These are phyloP conservation scores for Desmodus rotundus DNA, from an alignment of 2,113 vertebrate species.

Conservation along the genomic window DNA sequence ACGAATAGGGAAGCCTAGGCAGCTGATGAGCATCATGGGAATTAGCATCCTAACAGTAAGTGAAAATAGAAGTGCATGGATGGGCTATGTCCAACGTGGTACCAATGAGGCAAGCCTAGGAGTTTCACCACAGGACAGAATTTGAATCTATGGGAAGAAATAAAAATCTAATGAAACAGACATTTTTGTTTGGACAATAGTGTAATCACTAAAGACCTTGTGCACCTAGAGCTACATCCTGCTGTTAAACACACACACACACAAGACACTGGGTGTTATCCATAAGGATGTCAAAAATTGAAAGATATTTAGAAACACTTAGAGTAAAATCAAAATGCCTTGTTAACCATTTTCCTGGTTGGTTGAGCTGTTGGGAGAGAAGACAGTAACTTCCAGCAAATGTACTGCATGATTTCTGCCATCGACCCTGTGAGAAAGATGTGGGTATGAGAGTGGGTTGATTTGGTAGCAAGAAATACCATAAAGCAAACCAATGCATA, in stretches of 20 bases:
- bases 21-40: neutral
- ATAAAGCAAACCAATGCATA: neutral
- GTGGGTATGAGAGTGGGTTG: neutral
- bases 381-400: neutral
- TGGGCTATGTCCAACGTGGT: neutral
- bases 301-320: neutral
- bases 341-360: neutral
- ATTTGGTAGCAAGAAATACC: neutral
- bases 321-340: neutral
- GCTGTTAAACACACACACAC: neutral
- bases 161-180: neutral
- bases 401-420: rapidly evolving
- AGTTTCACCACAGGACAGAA: neutral
- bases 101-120: neutral
- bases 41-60: neutral
- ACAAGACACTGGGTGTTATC: neutral
- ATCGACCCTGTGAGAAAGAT: neutral
- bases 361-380: neutral
- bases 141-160: neutral
- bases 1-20: too few relatives aligned
- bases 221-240: neutral
- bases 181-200: neutral
- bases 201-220: neutral
- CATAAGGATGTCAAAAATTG: neutral
- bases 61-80: neutral